Evolutionary conservation across 2,888 invertebrate species (phyloP).

Genomic region (Liposcelis brunnea): DNA sequence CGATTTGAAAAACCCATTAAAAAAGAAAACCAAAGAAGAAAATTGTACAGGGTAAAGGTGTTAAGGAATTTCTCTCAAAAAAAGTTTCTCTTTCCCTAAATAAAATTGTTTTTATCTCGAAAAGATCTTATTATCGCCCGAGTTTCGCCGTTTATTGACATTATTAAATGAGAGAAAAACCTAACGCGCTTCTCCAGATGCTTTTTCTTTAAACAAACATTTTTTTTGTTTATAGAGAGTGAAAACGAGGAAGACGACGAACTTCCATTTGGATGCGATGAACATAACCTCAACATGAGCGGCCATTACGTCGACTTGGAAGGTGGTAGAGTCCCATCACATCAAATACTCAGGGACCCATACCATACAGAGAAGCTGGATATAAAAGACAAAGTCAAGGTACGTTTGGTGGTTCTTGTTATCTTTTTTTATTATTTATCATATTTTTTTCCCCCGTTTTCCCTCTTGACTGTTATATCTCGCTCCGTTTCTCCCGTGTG

Average conservation of each 20-base stretch:
- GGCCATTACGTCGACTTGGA: constrained; percentile 29
- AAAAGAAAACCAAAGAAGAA: too few species aligned
- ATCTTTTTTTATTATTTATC: too few species aligned
- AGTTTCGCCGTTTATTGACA: constrained; percentile 26
- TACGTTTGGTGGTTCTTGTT: too few species aligned
- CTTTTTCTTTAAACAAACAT: constrained; percentile 1
- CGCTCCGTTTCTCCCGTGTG: too few species aligned
- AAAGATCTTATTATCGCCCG: constrained; percentile 16
- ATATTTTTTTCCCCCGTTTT: too few species aligned
- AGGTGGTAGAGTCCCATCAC: constrained; percentile 26
- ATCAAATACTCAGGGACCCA: constrained; percentile 8
- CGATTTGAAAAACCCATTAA: too few species aligned
- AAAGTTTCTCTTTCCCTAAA: too few species aligned
- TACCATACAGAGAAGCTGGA: constrained; percentile 24
- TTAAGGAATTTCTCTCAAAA: too few species aligned
- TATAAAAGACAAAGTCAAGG: constrained; percentile 58
- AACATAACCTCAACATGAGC: constrained; percentile 10
- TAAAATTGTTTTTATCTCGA: too few species aligned
- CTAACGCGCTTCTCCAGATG: background rate
- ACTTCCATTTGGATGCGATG: constrained; percentile 18
- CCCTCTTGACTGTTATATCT: too few species aligned
- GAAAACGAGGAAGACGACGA: constrained; percentile 38
- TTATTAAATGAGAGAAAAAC: constrained; percentile 19
- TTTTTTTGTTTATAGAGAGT: constrained; percentile 31
- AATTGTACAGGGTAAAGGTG: too few species aligned